These are phyloP conservation scores for Orchesella cincta DNA, from an alignment of 1,140 invertebrate genomes.

Conservation along the genomic window DNA sequence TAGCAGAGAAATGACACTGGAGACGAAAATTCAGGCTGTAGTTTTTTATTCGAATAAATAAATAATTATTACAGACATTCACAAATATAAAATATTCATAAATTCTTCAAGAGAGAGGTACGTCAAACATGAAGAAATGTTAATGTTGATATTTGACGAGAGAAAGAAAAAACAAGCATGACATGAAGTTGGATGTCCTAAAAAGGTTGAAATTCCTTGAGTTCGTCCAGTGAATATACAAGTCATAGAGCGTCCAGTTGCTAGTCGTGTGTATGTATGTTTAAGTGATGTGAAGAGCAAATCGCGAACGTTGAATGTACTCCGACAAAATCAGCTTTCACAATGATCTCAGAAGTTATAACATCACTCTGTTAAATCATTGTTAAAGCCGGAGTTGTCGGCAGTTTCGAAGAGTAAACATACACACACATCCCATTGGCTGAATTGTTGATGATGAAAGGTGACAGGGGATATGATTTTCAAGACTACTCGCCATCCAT, in stretches of 20 bases:
- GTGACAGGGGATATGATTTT: background rate
- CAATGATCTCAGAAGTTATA: slow-evolving; percentile 47
- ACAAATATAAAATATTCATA: no score
- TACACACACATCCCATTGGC: no score
- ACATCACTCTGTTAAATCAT: slow-evolving; percentile 44
- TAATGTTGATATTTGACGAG: background rate
- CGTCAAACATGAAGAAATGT: no score
- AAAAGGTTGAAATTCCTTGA: no score
- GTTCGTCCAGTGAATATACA: no score
- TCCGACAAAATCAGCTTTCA: slow-evolving; percentile 46
- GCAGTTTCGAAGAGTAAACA: background rate
- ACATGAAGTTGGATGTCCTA: background rate
- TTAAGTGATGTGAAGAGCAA: no score
- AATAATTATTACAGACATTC: no score
- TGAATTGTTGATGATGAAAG: background rate
- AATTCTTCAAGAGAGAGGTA: no score
- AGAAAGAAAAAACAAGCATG: background rate
- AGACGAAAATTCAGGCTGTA: no score
- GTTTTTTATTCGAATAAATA: no score
- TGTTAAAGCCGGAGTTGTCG: slow-evolving; percentile 44
- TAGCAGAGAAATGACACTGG: no score
- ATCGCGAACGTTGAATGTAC: slow-evolving; percentile 31
- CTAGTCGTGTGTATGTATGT: background rate
- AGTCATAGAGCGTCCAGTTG: background rate
- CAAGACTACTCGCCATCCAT: no score